Evolutionary conservation across 2,888 invertebrate species (phyloP).

Genomic region (Germaria angustata): DNA sequence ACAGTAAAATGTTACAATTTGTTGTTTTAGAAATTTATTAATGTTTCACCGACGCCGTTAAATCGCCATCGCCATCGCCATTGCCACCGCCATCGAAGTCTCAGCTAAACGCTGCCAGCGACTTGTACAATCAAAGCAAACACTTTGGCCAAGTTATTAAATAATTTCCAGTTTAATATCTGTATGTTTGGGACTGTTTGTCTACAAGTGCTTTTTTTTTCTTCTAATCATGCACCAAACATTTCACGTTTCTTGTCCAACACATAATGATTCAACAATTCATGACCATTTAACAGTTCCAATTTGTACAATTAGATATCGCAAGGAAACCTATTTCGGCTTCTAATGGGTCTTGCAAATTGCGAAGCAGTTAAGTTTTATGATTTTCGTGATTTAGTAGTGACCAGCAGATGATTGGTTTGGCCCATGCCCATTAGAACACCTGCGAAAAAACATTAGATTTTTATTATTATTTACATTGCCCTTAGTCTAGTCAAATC

Average conservation of each 20-base stretch:
- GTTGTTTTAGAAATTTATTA: constrained; percentile 76
- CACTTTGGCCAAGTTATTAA: constrained; percentile 71
- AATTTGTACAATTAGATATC: constrained; percentile 5
- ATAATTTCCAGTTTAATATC: constrained; percentile 38
- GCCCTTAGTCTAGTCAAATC: too few species aligned
- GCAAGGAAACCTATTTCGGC: background rate
- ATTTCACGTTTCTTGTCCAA: background rate
- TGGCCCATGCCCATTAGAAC: background rate
- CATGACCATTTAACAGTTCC: constrained; percentile 12
- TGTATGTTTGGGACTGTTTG: background rate
- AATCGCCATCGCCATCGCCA: constrained; percentile 65
- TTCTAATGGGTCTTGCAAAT: constrained; percentile 42
- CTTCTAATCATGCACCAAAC: background rate
- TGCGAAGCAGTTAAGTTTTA: background rate
- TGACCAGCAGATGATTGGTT: background rate
- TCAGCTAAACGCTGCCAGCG: background rate
- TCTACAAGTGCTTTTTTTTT: background rate
- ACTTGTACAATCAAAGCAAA: constrained; percentile 51
- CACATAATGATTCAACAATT: background rate
- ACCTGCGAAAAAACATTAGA: too few species aligned
- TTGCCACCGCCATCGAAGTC: constrained; percentile 7
- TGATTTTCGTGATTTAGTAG: background rate
- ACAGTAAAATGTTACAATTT: constrained; percentile 76
- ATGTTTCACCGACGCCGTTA: constrained; percentile 68
- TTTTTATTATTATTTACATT: too few species aligned